A percentile compares a stretch with the other conserved stretches of the same genome.
Conservation (phyloP, 2,113 vertebrate genomes). For the Pterocles burchelli region DNA sequence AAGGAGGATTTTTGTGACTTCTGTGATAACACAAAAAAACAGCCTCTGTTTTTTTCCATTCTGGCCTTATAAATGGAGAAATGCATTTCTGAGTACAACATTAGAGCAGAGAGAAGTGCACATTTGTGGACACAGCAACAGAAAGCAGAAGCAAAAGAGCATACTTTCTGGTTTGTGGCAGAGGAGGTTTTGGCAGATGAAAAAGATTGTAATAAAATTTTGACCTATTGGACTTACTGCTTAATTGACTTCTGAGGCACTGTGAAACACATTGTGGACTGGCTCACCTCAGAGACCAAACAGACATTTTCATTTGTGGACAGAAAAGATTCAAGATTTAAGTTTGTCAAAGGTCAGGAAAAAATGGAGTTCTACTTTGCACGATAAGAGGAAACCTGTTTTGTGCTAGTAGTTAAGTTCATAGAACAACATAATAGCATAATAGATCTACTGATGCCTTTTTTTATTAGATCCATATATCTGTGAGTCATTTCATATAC, state of each 20-base stretch:
- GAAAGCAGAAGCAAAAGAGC: background rate
- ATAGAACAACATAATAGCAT: background rate
- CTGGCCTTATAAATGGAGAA: background rate
- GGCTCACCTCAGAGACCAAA: background rate
- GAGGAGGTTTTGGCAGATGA: background rate
- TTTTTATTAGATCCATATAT: background rate
- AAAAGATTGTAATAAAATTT: slow-evolving; percentile 7
- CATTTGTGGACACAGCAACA: background rate
- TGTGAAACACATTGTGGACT: background rate
- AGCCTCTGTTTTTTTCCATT: background rate
- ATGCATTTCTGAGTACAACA: background rate
- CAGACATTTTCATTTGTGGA: slow-evolving; percentile 10
- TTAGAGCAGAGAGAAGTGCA: background rate
- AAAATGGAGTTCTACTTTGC: background rate
- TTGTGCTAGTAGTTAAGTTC: background rate
- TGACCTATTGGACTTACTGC: slow-evolving; percentile 22
- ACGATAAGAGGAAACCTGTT: background rate
- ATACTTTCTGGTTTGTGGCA: background rate
- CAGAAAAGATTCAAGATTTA: slow-evolving; percentile 25
- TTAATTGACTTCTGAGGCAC: slow-evolving; percentile 23
- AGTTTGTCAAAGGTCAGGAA: background rate
- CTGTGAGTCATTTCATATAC: background rate
- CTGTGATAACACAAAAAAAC: fast-evolving
- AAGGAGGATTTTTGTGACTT: background rate
- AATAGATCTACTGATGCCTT: background rate